Base-by-base conservation (phyloP, 2,888 invertebrate species). In the Sinodicranocentrus sp. region DNA sequence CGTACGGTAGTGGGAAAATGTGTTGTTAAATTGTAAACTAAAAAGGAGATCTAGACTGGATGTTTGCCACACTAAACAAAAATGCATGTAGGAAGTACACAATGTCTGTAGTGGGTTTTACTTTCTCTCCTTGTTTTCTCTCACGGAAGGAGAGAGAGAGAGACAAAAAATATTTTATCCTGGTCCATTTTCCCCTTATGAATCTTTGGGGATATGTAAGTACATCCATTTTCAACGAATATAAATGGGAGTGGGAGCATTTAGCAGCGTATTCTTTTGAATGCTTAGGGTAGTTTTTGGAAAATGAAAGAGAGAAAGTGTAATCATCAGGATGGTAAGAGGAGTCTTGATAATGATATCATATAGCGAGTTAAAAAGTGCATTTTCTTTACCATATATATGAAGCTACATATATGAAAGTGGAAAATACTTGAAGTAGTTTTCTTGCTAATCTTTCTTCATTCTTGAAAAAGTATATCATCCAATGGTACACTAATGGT, bases 191-290 rank as follows among this genome's bases (percentile, higher is more conserved):
- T 57, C 5, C 39, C 5, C 28, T 63, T 63, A 63, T 63, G 57
- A 57, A 57, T 57, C 57, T 57, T 57, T 57, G 8, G 57, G 57
- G 57, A 57, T 57, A 23, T 57, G 57, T 57, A 57, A 57, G 13
- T 25, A 61, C 71, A 67, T 54, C 43, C 26, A 61, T 63, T 71
- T 48, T 61, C 57, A 54, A 63, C 17, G 44, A 63, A 71, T 71
- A 63, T 71, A 71, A 80, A 65, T 76, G 65, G 75, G 1, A n/a
- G 61, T n/a, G 26, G 72, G 61, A 80, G 78, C 57, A 72, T 72
- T 80, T 72, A 72, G 61, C 80, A 67, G 8, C 43, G 19, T 63
- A 39, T 28, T 44, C 54, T 65, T 28, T 48, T 65, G 23, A 44
- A 39, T 39, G 39, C 39, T n/a, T n/a, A n/a, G 39, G 13, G 39